These are phyloP conservation scores for Leucophenga maculata DNA, from an alignment of 2,888 invertebrate genomes.

Conservation along the genomic window DNA sequence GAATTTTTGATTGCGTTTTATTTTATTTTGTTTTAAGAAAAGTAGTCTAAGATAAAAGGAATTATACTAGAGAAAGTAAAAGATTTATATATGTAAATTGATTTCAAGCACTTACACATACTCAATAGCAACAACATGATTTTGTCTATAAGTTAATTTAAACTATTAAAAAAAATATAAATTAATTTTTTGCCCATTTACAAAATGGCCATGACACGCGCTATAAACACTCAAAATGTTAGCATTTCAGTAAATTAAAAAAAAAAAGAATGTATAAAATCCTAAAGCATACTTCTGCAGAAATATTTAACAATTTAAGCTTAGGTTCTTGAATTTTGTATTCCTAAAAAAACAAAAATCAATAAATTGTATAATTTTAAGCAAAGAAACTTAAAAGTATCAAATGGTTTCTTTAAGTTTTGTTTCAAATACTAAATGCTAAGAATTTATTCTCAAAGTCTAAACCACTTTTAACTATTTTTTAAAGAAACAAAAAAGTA, in stretches of 20 bases:
- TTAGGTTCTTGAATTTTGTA: not conserved
- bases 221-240: conserved; percentile 1
- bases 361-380: not conserved
- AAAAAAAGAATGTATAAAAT: not conserved
- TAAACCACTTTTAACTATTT: conserved; percentile 24
- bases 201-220: no score
- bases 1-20: conserved; percentile 3
- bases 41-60: not conserved
- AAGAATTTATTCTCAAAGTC: not conserved
- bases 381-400: not conserved
- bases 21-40: not conserved
- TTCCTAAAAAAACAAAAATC: not conserved
- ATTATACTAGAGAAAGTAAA: not conserved
- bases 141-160: not conserved
- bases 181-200: no score
- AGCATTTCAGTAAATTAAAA: not conserved
- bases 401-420: not conserved
- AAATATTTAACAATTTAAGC: not conserved
- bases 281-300: not conserved
- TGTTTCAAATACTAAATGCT: not conserved
- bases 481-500: not conserved
- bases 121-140: not conserved
- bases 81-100: no score
- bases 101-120: no score
- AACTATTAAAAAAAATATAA: no score